phyloP scores from a whole-genome alignment of 2,888 invertebrate genomes.

The Scaptodrosophila latifasciaeformis region DNA sequence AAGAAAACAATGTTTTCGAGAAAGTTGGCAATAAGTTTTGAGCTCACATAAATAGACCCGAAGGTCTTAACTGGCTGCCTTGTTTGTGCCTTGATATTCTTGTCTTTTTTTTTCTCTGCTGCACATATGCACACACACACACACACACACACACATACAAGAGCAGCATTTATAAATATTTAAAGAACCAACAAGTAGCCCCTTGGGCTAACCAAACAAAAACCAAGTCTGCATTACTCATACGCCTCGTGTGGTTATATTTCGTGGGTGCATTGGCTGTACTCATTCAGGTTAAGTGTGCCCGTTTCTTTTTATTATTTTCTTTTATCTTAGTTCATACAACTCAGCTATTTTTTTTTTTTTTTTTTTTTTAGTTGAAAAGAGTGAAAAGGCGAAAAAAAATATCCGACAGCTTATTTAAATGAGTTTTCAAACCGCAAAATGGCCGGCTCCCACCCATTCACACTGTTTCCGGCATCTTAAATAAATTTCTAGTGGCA shows the following conservation, averaged over 20 bases:
- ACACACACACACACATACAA: too few species aligned
- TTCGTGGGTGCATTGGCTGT: constrained; percentile 12
- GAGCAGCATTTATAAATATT: constrained; percentile 53
- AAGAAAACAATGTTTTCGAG: neutral
- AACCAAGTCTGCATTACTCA: constrained; percentile 46
- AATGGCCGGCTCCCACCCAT: too few species aligned
- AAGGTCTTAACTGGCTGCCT: neutral
- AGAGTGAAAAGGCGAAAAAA: neutral
- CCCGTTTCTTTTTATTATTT: constrained; percentile 16
- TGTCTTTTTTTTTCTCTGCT: constrained; percentile 1
- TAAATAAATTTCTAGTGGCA: too few species aligned
- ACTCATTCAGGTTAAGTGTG: constrained; percentile 64
- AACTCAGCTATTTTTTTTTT: constrained; percentile 18
- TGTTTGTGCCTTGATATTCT: neutral
- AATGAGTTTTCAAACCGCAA: constrained; percentile 31
- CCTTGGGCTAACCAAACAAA: constrained; percentile 51
- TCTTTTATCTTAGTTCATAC: constrained; percentile 4
- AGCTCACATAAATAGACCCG: neutral
- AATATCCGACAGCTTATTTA: constrained; percentile 41
- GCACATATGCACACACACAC: too few species aligned
- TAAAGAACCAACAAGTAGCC: constrained; percentile 59
- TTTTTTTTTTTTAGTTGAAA: constrained; percentile 5
- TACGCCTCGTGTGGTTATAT: constrained; percentile 51
- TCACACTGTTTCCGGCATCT: too few species aligned
- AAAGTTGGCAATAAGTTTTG: constrained; percentile 3